Conservation (phyloP, 1,140 invertebrate genomes). For the Contarinia nasturtii region DNA sequence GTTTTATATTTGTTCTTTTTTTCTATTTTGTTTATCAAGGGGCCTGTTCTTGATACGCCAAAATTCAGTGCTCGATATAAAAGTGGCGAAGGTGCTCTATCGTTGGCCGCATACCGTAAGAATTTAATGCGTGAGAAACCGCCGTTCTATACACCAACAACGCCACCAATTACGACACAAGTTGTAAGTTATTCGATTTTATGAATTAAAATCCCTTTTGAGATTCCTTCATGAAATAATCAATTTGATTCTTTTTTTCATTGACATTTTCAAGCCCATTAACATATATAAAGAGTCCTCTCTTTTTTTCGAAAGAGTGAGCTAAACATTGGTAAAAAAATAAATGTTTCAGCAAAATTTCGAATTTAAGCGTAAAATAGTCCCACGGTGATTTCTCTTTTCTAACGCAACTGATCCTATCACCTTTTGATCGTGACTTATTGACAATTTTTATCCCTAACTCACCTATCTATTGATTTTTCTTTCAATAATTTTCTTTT, state of each 20-base stretch:
- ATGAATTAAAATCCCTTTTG: background rate
- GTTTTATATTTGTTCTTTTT: no score
- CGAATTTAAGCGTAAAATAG: background rate
- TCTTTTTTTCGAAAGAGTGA: background rate
- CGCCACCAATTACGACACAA: slow-evolving; percentile 1
- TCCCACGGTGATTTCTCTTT: background rate
- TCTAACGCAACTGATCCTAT: background rate
- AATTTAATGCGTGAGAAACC: background rate
- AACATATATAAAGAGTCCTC: background rate
- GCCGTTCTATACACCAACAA: slow-evolving; percentile 2
- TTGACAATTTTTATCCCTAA: background rate
- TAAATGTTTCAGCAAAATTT: background rate
- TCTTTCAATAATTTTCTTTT: background rate
- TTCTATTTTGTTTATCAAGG: background rate
- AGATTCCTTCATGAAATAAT: background rate
- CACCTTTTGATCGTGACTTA: background rate
- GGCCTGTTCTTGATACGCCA: background rate
- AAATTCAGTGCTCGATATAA: slow-evolving; percentile 3
- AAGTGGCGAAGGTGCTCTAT: background rate
- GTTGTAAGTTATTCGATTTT: background rate
- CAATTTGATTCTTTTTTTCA: background rate
- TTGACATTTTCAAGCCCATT: background rate
- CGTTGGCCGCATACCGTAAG: background rate
- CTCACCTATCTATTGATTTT: background rate
- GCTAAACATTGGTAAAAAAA: background rate